Evolutionary conservation across 2,888 invertebrate species (phyloP), one percentile per base, ranked within the genome.

Genomic region (Brenthis ino): DNA sequence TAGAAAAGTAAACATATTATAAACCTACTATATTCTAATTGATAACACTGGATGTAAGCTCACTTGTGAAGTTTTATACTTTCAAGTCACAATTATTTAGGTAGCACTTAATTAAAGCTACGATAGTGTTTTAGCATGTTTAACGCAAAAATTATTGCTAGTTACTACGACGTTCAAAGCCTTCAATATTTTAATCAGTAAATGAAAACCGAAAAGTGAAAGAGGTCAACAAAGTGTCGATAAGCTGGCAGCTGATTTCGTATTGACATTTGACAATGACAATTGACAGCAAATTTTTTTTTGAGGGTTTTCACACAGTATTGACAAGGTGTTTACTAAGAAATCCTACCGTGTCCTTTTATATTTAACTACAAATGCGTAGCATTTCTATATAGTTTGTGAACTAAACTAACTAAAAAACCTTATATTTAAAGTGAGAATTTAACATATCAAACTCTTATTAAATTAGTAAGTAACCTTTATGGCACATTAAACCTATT

Each of bases 1-100:
- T 75, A 68, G 64, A 64, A 70, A 69, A 68, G 69, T 74, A 77
- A 77, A 74, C 75, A 78, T 68, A 20, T 56, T 48, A 67, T 50
- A 56, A 67, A 37, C 61, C 55, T 50, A 56, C 20, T 51, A 28
- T 55, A 50, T 50, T 37, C 43, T 33, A 33, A 51, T 57, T 58
- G 24, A 65, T 57, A 43, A 37, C 37, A n/a, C 37, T 56, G 14
- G n/a, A 56, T 3, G 33, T 58, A 24, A n/a, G 24, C 24, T 48
- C 14, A 0, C 14, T 50, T 28, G 11, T 60, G 48, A 12, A 28
- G 50, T n/a, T 12, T n/a, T 11, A 60, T 50, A 14, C 0, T n/a
- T 8, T 24, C 14, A 48, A 16, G 11, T 16, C 16, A 53, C 20
- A 53, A 53, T 53, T 20, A 53, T 12, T 54, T 54, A 13, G 12